Conservation (phyloP, 2,888 invertebrate genomes). For the Hylaea fasciaria region DNA sequence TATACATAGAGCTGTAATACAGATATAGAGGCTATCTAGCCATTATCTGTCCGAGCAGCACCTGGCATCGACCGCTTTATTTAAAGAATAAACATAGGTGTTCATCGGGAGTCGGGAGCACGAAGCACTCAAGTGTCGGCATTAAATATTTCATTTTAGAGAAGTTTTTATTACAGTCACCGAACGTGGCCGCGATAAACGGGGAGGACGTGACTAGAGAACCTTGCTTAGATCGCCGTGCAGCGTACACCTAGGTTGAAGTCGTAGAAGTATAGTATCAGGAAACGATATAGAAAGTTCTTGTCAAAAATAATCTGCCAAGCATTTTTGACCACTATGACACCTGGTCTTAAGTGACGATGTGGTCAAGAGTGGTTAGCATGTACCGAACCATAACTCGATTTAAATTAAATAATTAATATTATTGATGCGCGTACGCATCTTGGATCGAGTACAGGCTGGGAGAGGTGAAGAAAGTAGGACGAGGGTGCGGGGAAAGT, state of each 20-base stretch:
- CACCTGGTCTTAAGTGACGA: too few relatives aligned
- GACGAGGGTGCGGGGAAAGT: too few relatives aligned
- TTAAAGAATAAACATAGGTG: conserved; percentile 66
- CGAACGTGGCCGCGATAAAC: conserved; percentile 82
- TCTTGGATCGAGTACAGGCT: too few relatives aligned
- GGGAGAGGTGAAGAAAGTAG: too few relatives aligned
- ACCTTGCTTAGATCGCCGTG: conserved; percentile 66
- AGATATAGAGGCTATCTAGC: too few relatives aligned
- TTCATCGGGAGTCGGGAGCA: conserved; percentile 61
- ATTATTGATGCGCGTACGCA: too few relatives aligned
- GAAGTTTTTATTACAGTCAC: conserved; percentile 81
- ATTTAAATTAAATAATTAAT: too few relatives aligned
- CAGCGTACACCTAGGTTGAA: conserved; percentile 52
- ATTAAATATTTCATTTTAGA: conserved; percentile 84
- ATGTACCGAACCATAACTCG: too few relatives aligned
- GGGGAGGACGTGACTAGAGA: conserved; percentile 78
- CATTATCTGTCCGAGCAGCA: conserved; percentile 34
- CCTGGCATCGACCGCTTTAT: conserved; percentile 53
- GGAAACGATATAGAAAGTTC: conserved; percentile 35
- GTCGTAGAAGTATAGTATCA: conserved; percentile 44
- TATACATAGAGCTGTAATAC: too few relatives aligned
- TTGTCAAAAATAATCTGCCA: too few relatives aligned
- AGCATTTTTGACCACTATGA: too few relatives aligned
- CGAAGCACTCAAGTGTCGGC: conserved; percentile 67
- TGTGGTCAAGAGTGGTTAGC: too few relatives aligned